Percentiles rank a stretch among this genome's conserved stretches.
These are phyloP conservation scores for Contarinia nasturtii DNA, from an alignment of 1,140 invertebrate species.

Conservation along the genomic window DNA sequence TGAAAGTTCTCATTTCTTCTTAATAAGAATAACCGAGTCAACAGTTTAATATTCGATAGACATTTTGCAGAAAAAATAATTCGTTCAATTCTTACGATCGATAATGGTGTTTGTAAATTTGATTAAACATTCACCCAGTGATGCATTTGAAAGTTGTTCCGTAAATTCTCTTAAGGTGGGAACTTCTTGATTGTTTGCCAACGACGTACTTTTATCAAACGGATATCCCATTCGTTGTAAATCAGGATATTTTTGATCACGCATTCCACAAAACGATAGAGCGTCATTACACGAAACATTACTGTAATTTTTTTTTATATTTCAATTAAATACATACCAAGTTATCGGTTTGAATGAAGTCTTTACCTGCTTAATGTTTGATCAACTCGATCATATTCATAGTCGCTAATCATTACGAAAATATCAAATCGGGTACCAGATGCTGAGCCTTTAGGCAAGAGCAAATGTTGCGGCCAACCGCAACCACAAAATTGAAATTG, in stretches of 20 bases:
- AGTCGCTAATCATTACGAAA: slow-evolving; percentile 30
- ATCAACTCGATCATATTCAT: slow-evolving; percentile 29
- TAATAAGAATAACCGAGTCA: no score
- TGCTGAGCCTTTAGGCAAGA: slow-evolving; percentile 26
- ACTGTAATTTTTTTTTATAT: not conserved
- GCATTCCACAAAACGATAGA: slow-evolving; percentile 45
- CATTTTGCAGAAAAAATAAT: no score
- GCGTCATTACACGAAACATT: slow-evolving; percentile 34
- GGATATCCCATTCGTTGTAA: slow-evolving; percentile 47
- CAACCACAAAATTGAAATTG: slow-evolving; percentile 32
- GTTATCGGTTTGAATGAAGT: not conserved
- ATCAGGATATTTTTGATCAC: slow-evolving; percentile 44
- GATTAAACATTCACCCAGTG: slow-evolving; percentile 30
- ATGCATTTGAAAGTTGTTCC: slow-evolving; percentile 29
- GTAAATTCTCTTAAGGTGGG: slow-evolving; percentile 33
- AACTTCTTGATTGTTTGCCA: no score
- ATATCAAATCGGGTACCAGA: slow-evolving; percentile 24
- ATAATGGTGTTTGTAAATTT: slow-evolving; percentile 13
- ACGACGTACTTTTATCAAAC: slow-evolving; percentile 38
- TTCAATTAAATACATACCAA: slow-evolving; percentile 1
- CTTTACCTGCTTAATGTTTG: slow-evolving; percentile 24
- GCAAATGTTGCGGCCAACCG: slow-evolving; percentile 31
- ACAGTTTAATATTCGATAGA: no score
- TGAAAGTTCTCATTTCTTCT: no score
- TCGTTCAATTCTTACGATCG: no score